Conservation (phyloP, 1,140 invertebrate genomes). For the Drosophila albomicans region DNA sequence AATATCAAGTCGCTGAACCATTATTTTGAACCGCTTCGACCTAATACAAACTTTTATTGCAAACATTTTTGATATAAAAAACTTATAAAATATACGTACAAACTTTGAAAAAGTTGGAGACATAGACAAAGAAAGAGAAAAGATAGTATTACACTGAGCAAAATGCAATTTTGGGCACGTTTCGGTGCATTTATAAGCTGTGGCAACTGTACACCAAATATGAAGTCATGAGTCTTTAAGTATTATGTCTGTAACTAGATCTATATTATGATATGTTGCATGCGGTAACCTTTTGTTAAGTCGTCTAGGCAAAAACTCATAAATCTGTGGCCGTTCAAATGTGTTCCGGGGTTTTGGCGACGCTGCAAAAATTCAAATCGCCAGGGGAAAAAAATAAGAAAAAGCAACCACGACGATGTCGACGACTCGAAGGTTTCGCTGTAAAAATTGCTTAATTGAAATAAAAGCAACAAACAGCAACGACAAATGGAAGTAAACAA, state of each 20-base stretch:
- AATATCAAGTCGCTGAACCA: background rate
- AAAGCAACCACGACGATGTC: constrained; percentile 22
- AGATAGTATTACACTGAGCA: background rate
- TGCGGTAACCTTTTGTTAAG: constrained; percentile 1
- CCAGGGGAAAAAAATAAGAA: constrained; percentile 20
- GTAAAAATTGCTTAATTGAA: constrained; percentile 48
- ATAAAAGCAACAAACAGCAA: constrained; percentile 31
- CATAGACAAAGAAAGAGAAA: no score
- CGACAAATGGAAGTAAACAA: constrained; percentile 44
- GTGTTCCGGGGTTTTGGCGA: constrained; percentile 21
- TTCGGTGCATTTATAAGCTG: background rate
- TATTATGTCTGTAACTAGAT: background rate
- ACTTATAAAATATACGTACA: no score
- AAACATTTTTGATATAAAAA: no score
- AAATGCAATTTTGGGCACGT: background rate
- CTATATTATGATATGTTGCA: background rate
- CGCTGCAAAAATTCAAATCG: constrained; percentile 39
- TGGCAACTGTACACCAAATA: background rate
- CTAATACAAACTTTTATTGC: no score
- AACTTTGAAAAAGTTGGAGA: no score
- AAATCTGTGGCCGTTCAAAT: constrained; percentile 11
- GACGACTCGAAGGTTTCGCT: constrained; percentile 39
- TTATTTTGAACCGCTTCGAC: background rate
- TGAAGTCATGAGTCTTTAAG: background rate
- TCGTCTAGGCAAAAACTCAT: background rate